These are phyloP conservation scores for Coenobita brevimanus DNA, from an alignment of 1,140 invertebrate genomes.

Conservation along the genomic window DNA sequence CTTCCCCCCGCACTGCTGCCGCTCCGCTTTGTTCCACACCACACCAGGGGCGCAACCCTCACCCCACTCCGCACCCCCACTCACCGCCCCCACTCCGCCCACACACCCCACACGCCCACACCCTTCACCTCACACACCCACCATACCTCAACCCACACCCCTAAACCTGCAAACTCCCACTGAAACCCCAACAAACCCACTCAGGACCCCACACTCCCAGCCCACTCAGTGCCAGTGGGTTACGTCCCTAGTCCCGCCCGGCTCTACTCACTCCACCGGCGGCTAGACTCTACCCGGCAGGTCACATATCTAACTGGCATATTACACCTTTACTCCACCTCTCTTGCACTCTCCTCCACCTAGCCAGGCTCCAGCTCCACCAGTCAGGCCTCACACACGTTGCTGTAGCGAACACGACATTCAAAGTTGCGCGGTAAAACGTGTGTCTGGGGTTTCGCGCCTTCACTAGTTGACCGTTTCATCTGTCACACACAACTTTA, in stretches of 20 bases:
- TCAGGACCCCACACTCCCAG: background rate
- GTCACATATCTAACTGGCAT: slow-evolving; percentile 10
- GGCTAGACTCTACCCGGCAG: slow-evolving; percentile 32
- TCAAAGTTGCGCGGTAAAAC: slow-evolving; percentile 53
- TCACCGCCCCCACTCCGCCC: slow-evolving; percentile 29
- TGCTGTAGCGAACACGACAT: slow-evolving; percentile 4
- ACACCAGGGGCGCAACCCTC: slow-evolving; percentile 44
- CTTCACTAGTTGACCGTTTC: slow-evolving; percentile 37
- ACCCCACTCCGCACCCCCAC: slow-evolving; percentile 38
- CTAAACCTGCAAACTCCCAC: background rate
- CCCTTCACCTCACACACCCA: background rate
- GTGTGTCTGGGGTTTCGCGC: slow-evolving; percentile 33
- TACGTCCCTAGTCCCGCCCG: slow-evolving; percentile 35
- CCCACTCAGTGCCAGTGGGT: slow-evolving; percentile 30
- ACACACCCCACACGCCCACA: slow-evolving; percentile 5
- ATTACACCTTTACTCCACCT: slow-evolving; percentile 3
- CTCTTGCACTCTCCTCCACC: background rate
- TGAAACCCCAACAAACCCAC: background rate
- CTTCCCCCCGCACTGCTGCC: slow-evolving; percentile 42
- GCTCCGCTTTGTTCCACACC: slow-evolving; percentile 51
- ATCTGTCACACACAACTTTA: slow-evolving; percentile 51
- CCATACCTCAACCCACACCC: background rate
- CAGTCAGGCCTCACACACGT: background rate
- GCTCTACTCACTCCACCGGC: slow-evolving; percentile 40
- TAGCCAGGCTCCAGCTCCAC: background rate